phyloP scores from a whole-genome alignment of 2,888 invertebrate species.

The Zaprionus bogoriensis region DNA sequence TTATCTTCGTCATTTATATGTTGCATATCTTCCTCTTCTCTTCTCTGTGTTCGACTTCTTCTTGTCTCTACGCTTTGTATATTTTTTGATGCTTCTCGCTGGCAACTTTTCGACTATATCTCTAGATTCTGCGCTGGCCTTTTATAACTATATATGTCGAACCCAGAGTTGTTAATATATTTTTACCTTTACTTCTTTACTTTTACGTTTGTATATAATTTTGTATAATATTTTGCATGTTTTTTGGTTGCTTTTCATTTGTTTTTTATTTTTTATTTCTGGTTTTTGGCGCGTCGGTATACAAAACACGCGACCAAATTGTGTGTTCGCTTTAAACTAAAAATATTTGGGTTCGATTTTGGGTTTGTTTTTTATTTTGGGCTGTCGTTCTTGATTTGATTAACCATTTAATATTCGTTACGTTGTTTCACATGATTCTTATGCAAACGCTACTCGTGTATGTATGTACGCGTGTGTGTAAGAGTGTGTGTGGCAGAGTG shows the following conservation, averaged over 20 bases:
- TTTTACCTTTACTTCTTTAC: slow-evolving; percentile 16
- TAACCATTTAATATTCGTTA: slow-evolving; percentile 72
- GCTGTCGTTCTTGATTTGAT: slow-evolving; percentile 62
- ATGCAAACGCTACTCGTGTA: slow-evolving; percentile 52
- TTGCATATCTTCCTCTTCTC: slow-evolving; percentile 60
- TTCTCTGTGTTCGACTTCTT: neutral
- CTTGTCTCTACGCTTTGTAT: slow-evolving; percentile 53
- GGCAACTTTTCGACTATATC: slow-evolving; percentile 26
- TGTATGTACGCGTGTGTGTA: slow-evolving; percentile 28
- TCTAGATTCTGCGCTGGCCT: slow-evolving; percentile 21
- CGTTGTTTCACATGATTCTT: slow-evolving; percentile 59
- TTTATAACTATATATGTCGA: slow-evolving; percentile 41
- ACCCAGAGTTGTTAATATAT: slow-evolving; percentile 32
- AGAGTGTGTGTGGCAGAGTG: slow-evolving; percentile 18
- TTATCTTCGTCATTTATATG: slow-evolving; percentile 69
- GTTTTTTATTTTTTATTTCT: slow-evolving; percentile 16
- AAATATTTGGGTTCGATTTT: slow-evolving; percentile 54
- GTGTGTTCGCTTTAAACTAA: slow-evolving; percentile 55
- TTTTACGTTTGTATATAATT: slow-evolving; percentile 46
- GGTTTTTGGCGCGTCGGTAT: slow-evolving; percentile 67
- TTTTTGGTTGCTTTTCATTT: slow-evolving; percentile 22
- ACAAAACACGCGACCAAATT: slow-evolving; percentile 67
- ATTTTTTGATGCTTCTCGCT: slow-evolving; percentile 56
- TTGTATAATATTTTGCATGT: slow-evolving; percentile 68
- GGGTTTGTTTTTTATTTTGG: slow-evolving; percentile 18